Percentiles rank a stretch among this genome's conserved stretches.
Evolutionary conservation across 2,797 vertebrate genomes (phyloP).

Genomic region (Oryzias dopingdopingensis): DNA sequence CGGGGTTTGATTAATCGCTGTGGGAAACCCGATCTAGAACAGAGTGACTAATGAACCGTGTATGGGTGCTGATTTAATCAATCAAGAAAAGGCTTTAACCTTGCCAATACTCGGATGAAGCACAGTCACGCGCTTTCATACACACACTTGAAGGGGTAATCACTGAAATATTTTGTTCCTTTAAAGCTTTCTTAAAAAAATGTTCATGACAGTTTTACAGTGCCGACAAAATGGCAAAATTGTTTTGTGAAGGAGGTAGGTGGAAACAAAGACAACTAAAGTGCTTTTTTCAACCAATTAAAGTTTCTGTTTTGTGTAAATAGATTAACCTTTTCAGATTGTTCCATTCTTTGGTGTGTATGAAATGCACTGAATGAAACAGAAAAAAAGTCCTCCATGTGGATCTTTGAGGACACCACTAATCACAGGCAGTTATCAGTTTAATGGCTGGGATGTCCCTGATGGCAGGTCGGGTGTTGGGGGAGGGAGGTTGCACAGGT

Average conservation of each 20-base stretch:
- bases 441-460: too few relatives aligned
- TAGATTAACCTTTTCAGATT: constrained; percentile 20
- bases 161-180: constrained; percentile 7
- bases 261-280: constrained; percentile 7
- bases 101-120: constrained; percentile 48
- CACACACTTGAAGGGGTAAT: neutral
- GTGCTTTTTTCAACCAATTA: constrained; percentile 18
- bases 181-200: neutral
- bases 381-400: too few relatives aligned
- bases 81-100: constrained; percentile 68
- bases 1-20: constrained; percentile 71
- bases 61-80: constrained; percentile 70
- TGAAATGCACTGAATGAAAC: constrained; percentile 1
- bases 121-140: constrained; percentile 14
- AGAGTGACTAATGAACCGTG: constrained; percentile 68
- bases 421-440: too few relatives aligned
- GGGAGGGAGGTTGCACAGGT: too few relatives aligned
- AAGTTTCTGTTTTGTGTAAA: constrained; percentile 12
- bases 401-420: too few relatives aligned
- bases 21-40: constrained; percentile 64
- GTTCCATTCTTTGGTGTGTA: constrained; percentile 12
- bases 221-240: constrained; percentile 3
- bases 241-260: neutral
- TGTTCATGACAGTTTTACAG: constrained; percentile 1
- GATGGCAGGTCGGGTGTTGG: too few relatives aligned